phyloP scores from a whole-genome alignment of 2,888 invertebrate genomes.

The Eupithecia pulchellata region DNA sequence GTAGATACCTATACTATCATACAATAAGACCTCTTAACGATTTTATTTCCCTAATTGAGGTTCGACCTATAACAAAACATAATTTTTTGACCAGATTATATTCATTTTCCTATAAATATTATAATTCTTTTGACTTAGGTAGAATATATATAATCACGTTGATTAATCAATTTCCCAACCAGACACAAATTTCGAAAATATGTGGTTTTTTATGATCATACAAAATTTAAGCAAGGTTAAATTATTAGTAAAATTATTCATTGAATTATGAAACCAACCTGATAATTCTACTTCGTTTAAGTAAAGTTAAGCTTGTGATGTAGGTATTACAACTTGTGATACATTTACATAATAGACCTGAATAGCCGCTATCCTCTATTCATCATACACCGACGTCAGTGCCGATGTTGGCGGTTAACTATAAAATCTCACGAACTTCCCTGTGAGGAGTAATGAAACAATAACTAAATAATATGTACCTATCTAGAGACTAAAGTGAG shows the following conservation, averaged over 20 bases:
- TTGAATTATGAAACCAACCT: too few relatives aligned
- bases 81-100: neutral
- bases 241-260: neutral
- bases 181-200: neutral
- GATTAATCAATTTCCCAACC: neutral
- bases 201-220: neutral
- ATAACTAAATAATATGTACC: conserved; percentile 17
- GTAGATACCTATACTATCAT: neutral
- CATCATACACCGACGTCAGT: neutral
- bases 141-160: neutral
- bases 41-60: neutral
- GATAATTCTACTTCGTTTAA: neutral
- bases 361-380: neutral
- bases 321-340: neutral
- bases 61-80: neutral
- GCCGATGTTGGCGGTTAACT: neutral
- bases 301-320: neutral
- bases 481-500: conserved; percentile 15
- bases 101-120: neutral
- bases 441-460: neutral
- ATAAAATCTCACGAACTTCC: neutral
- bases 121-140: neutral
- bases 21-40: neutral
- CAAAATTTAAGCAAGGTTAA: neutral
- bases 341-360: conserved; percentile 1